Evolutionary conservation across 1,140 invertebrate species (phyloP), one percentile per base, ranked within the genome.

Genomic region (Drosophila sp.): DNA sequence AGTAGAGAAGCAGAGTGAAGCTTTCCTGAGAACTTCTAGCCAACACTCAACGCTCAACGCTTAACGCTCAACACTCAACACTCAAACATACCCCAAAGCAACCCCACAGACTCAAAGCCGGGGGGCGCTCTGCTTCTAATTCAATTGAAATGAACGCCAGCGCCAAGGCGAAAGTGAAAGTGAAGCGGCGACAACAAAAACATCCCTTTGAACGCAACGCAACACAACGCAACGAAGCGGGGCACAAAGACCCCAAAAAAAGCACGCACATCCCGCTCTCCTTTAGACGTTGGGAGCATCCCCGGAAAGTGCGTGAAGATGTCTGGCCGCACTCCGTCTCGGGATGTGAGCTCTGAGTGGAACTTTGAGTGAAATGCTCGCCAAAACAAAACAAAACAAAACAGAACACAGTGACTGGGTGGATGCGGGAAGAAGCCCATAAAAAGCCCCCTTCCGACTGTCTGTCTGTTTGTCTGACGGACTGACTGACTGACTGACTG

Each of bases 1-100:
- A n/a, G n/a, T n/a, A n/a, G n/a, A n/a, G n/a, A n/a, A n/a, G 58
- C 62, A 78, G 90, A 75, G 72, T 61, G 73, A 82, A 86, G 87
- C 83, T 86, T 87, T 82, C 34, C 9, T 6, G 51, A 63, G 27
- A 32, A 58, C 29, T 53, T 45, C 25, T 54, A 56, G 61, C 36
- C 25, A 29, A 29, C 50, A 38, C 48, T n/a, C n/a, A 21, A 21
- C 21, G 4, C n/a, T n/a, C 21, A 21, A 21, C 21, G 21, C 21
- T 2, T 54, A 7, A 36, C 57, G 36, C 25, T 11, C 34, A 36
- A 11, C n/a, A n/a, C 34, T 11, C 34, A 36, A 2, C n/a, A 36
- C 34, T 11, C 0, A 36, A 21, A 16, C 7, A 34, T 29, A 5
- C 51, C 13, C 45, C 27, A 38, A 43, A n/a, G 8, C 6, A 34